Conservation (phyloP, 2,113 vertebrate species). For the Eublepharis macularius region DNA sequence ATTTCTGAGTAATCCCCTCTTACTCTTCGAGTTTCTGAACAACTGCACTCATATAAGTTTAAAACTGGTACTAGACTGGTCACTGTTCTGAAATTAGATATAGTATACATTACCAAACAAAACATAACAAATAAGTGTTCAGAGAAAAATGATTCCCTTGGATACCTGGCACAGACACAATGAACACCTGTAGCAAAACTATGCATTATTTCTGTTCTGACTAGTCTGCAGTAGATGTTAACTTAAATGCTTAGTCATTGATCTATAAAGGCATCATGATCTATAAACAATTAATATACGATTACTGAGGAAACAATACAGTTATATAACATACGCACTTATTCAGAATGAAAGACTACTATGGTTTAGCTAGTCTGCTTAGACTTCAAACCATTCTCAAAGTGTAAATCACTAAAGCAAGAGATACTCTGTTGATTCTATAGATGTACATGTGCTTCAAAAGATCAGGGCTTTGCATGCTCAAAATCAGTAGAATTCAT, state of each 20-base stretch:
- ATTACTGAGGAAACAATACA: not conserved
- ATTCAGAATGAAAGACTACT: not conserved
- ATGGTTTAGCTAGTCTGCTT: not conserved
- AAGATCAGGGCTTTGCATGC: no score
- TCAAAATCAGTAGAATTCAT: not conserved
- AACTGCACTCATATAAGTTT: no score
- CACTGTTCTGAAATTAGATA: no score
- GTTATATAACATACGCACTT: not conserved
- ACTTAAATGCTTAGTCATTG: not conserved
- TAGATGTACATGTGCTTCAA: not conserved
- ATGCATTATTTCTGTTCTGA: not conserved
- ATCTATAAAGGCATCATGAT: not conserved
- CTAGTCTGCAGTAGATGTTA: not conserved
- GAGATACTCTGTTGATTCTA: not conserved
- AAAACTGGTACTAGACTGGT: no score
- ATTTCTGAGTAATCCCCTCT: not conserved
- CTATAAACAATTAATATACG: not conserved
- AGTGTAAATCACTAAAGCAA: not conserved
- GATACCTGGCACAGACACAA: no score
- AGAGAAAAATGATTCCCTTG: no score
- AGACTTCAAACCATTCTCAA: not conserved
- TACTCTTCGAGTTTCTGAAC: no score
- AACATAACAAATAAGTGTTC: no score
- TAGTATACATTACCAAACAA: no score
- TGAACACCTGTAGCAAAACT: no score